phyloP scores from a whole-genome alignment of 2,113 vertebrate genomes.

The Ceyx melanurus region DNA sequence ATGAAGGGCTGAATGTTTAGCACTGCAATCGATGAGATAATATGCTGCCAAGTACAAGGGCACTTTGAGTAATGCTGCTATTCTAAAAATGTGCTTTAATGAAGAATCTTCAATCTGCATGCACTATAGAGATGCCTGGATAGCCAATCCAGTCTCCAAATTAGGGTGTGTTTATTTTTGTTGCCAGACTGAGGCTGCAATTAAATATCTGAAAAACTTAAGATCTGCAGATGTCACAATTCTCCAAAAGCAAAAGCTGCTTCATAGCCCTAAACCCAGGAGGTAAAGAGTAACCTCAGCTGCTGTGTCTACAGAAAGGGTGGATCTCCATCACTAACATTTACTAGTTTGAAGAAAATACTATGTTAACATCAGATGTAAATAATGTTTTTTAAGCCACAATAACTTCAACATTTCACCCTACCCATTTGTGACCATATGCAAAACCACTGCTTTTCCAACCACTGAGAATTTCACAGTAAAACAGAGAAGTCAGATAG shows the following conservation, averaged over 20 bases:
- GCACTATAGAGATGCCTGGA: background rate
- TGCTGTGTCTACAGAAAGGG: background rate
- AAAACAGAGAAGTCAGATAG: background rate
- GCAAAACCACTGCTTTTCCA: background rate
- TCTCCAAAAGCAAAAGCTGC: background rate
- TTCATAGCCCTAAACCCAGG: background rate
- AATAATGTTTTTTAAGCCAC: background rate
- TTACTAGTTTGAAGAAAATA: slow-evolving; percentile 32
- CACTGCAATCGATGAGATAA: background rate
- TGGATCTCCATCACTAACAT: background rate
- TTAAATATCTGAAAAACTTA: background rate
- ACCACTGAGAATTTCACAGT: background rate
- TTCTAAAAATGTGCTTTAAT: background rate
- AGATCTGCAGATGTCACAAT: background rate
- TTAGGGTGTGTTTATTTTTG: background rate
- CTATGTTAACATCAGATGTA: slow-evolving; percentile 18
- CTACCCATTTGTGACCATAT: background rate
- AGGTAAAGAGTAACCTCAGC: background rate
- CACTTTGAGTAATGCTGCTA: background rate
- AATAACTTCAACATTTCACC: background rate
- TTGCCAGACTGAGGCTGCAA: background rate
- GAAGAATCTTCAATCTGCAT: background rate
- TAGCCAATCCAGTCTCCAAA: background rate
- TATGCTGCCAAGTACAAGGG: background rate
- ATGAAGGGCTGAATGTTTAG: background rate